Base-by-base conservation (phyloP, 1,140 invertebrate species). In the Sminthurides bifidus region DNA sequence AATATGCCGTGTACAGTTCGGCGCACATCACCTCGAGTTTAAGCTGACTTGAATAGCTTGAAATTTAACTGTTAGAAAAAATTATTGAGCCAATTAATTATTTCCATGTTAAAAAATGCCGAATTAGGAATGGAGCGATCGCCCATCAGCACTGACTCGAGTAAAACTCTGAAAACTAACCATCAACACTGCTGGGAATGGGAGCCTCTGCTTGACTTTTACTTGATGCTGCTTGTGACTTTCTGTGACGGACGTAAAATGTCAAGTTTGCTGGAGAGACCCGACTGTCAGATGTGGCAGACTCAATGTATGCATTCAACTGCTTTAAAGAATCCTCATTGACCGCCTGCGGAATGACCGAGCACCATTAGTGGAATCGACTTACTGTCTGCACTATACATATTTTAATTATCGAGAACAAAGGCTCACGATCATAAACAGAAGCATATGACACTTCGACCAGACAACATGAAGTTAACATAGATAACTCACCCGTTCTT, bases 271-370 rank as follows among this genome's bases (percentile, higher is more conserved):
- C 75, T 41, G 81, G 73, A 40, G 54, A 38, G 50, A 77, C 68
- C 53, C 75, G 72, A 68, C 75, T 71, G 64, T 77, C 76, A 66
- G 79, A 75, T 67, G 85, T 79, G 58, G 87, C 70, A 54, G 75
- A 78, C 70, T 90, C 82, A 60, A 94, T 70, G 65, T 88, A 80
- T 37, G 82, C 84, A 74, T 88, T 92, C 35, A 94, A 71, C 59
- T 82, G 77, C 71, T 93, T 90, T 55, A 94, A 70, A 2, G 89
- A 92, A 67, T 87, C 81, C 73, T 94, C 91, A 77, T 95, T 95
- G 2, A 86, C 82, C 56, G 80, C 79, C 82, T 92, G 33, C 33
- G 17, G 33, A 17, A n/a, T n/a, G n/a, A n/a, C n/a, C n/a, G n/a
- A n/a, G n/a, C n/a, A n/a, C n/a, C n/a, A n/a, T n/a, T n/a, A n/a